Base-by-base conservation (phyloP, 2,113 vertebrate genomes). In the Nothocercus julius region DNA sequence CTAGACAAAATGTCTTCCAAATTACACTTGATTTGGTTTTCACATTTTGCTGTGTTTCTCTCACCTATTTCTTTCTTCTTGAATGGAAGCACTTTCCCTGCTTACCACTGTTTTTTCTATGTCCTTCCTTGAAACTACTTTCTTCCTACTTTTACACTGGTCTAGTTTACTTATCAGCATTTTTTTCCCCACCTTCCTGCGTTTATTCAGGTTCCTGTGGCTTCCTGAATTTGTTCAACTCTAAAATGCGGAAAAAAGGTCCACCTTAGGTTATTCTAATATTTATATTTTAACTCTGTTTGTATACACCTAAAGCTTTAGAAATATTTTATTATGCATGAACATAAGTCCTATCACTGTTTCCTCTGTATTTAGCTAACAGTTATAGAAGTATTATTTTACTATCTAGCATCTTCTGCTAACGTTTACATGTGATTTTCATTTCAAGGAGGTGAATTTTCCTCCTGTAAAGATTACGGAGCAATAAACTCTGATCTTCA, bases 401-500 rank as follows among this genome's bases (percentile, higher is more conserved):
- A 81, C 20, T 38, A 28, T 51, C 42, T 81, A 84, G 62, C 8
- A 56, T 40, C 61, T 66, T 85, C 78, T 89, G 51, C 17, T 59
- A 69, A 49, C 70, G n/a, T 86, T 72, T 22, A 67, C 16, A 74
- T 61, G 13, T 47, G 22, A 32, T 75, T 54, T 82, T 69, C n/a
- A 79, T 45, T 91, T 16, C 81, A 77, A 82, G 53, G 38, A 92
- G 40, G 45, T 64, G 87, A 90, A 89, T 19, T 84, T 32, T 87
- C 70, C 64, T 79, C 49, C 68, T 75, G 11, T 51, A 42, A 91
- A 91, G 62, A 51, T 88, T 82, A 91, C 0, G 1, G 63, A 95
- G 85, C n/a, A 81, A 63, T 51, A 64, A 75, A 38, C 73, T 93
- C 83, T 93, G 72, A 93, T 83, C 56, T 95, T 56, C 56, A 75